Evolutionary conservation across 2,113 vertebrate species (phyloP).

Genomic region (Chaetura pelagica): DNA sequence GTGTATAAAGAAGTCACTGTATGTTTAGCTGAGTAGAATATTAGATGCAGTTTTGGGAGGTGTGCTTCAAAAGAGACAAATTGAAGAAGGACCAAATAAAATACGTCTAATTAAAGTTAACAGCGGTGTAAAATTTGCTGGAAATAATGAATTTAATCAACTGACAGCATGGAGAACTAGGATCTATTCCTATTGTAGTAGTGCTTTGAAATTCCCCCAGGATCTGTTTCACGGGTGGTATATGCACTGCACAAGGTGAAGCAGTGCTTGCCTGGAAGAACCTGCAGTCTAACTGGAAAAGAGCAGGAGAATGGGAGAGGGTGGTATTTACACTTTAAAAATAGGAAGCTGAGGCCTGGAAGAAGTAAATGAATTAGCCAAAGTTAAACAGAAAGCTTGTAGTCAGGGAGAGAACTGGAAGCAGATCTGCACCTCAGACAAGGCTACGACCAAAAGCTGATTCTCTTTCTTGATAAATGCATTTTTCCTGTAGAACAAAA

Average conservation of each 20-base stretch:
- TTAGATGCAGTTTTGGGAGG: not conserved
- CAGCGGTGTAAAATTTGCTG: not conserved
- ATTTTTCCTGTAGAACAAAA: not conserved
- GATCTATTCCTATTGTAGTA: not conserved
- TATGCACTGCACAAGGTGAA: not conserved
- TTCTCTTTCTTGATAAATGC: not conserved
- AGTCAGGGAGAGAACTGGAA: not conserved
- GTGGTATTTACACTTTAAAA: not conserved
- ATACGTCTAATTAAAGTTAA: not conserved
- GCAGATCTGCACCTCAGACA: not conserved
- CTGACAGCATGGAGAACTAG: not conserved
- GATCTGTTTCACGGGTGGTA: fast-evolving
- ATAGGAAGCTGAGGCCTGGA: not conserved
- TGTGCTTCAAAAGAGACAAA: not conserved
- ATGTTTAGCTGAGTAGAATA: not conserved
- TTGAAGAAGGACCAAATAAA: not conserved
- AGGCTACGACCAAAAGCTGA: not conserved
- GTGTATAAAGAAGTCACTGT: constrained; percentile 57
- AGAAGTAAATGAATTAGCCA: not conserved
- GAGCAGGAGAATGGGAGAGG: not conserved
- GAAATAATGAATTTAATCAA: not conserved
- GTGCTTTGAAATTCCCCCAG: not conserved
- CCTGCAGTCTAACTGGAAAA: not conserved
- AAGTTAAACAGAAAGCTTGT: not conserved
- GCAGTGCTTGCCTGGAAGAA: not conserved